A percentile compares a stretch with the other conserved stretches of the same genome.
These are phyloP conservation scores for Sabatieria punctata DNA, from an alignment of 2,888 invertebrate genomes.

Conservation along the genomic window DNA sequence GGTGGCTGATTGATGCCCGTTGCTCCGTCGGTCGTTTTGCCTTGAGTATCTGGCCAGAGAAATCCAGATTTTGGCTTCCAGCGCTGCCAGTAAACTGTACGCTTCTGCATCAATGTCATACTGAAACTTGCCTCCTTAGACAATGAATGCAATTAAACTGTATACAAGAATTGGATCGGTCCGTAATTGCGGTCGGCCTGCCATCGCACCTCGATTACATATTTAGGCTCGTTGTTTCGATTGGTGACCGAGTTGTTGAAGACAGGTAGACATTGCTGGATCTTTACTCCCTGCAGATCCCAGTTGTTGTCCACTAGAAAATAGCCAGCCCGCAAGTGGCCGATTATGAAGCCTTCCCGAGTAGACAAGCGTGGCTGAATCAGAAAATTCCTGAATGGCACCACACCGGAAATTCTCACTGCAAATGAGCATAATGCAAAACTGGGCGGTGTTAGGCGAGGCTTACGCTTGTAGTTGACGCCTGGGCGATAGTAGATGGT, in stretches of 20 bases:
- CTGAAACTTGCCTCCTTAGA: conserved; percentile 1
- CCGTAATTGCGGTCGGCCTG: not conserved
- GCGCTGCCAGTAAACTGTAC: conserved; percentile 1
- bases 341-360: conserved; percentile 7
- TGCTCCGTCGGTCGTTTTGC: too few relatives aligned
- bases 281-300: not conserved
- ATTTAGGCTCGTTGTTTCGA: not conserved
- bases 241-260: conserved; percentile 7
- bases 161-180: conserved; percentile 9
- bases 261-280: conserved; percentile 2
- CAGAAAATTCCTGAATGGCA: conserved; percentile 3
- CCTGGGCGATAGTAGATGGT: conserved; percentile 2
- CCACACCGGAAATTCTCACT: conserved; percentile 2
- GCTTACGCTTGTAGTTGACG: conserved; percentile 2
- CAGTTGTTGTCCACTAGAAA: conserved; percentile 2
- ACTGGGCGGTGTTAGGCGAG: too few relatives aligned
- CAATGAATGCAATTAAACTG: not conserved
- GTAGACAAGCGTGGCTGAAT: conserved; percentile 9
- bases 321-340: conserved; percentile 6
- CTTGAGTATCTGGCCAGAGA: conserved; percentile 4
- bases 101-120: conserved; percentile 4
- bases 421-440: too few relatives aligned
- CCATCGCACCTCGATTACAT: conserved; percentile 4
- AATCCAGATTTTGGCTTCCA: conserved; percentile 6
- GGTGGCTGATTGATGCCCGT: too few relatives aligned